Conservation (phyloP, 2,797 vertebrate species). For the Fistularia tabacaria region DNA sequence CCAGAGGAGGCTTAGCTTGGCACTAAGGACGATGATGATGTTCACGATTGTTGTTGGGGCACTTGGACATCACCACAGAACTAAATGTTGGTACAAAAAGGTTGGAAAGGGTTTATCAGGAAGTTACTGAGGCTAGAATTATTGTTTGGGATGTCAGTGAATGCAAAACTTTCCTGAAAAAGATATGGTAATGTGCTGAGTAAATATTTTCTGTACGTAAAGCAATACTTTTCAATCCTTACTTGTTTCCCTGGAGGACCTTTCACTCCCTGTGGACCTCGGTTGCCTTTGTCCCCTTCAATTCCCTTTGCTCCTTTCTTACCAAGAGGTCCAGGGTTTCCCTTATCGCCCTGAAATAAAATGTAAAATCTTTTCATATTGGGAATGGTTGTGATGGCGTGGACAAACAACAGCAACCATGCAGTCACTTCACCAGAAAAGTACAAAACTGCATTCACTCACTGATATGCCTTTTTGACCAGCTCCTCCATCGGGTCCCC, state of each 20-base stretch:
- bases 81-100: no score
- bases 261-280: slow-evolving; percentile 54
- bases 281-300: slow-evolving; percentile 59
- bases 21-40: no score
- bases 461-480: slow-evolving; percentile 65
- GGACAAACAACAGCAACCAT: not conserved
- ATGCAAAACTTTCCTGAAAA: no score
- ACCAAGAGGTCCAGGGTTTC: slow-evolving; percentile 53
- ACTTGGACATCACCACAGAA: no score
- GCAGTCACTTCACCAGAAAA: not conserved
- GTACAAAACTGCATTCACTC: slow-evolving; percentile 40
- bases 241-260: slow-evolving; percentile 69
- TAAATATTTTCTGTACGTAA: not conserved
- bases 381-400: no score
- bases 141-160: no score
- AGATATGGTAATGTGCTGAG: no score
- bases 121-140: no score
- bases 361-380: not conserved
- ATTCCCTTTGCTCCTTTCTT: slow-evolving; percentile 59
- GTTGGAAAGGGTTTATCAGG: no score
- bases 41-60: no score
- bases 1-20: no score
- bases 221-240: not conserved
- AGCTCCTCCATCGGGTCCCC: slow-evolving; percentile 50
- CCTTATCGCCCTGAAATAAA: slow-evolving; percentile 67